Evolutionary conservation across 2,113 vertebrate genomes (phyloP).

Genomic region (Neotragus moschatus): DNA sequence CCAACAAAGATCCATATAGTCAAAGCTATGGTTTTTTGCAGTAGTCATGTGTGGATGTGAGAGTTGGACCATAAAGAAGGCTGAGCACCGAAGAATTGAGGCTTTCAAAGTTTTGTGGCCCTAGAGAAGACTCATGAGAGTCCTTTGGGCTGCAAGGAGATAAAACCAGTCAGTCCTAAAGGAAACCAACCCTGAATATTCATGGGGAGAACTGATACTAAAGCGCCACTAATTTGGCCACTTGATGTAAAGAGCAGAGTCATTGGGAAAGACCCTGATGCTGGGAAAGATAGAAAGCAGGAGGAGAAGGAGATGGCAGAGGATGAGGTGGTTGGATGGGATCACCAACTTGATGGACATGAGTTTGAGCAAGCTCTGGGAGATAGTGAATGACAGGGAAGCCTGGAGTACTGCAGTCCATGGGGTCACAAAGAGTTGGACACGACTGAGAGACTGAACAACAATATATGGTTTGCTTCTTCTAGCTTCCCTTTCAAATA

Average conservation of each 20-base stretch:
- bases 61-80: neutral
- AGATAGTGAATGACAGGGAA: neutral
- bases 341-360: neutral
- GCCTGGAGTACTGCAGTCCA: neutral
- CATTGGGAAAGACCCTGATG: neutral
- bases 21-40: neutral
- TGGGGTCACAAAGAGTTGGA: neutral
- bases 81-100: rapidly evolving
- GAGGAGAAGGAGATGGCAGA: neutral
- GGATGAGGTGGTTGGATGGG: neutral
- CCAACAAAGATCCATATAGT: neutral
- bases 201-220: neutral
- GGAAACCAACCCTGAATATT: neutral
- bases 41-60: neutral
- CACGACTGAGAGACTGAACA: neutral
- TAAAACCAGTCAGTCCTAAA: neutral
- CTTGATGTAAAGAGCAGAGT: neutral
- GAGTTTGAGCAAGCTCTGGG: neutral
- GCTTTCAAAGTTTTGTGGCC: neutral
- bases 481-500: neutral
- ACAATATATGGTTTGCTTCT: neutral
- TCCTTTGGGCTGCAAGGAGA: neutral
- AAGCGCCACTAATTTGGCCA: neutral
- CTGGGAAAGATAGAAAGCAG: neutral
- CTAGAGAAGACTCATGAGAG: neutral